Base-by-base conservation (phyloP, 2,797 vertebrate genomes). In the Ceryle rudis region DNA sequence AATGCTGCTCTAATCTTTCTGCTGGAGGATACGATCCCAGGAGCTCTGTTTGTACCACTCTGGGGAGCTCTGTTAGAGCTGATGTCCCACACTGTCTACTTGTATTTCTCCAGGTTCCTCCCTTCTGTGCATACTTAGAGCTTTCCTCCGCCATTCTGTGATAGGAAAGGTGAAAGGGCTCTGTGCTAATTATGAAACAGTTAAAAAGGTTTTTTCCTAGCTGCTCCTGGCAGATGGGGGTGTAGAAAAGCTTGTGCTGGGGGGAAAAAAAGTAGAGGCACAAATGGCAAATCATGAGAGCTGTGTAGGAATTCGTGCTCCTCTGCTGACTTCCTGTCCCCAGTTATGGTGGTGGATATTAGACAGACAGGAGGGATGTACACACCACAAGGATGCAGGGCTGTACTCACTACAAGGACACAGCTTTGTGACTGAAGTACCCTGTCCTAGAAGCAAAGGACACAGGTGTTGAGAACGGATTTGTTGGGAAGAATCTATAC, bases 191-290 rank as follows among this genome's bases (percentile, higher is more conserved):
- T 74, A 37, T 20, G 37, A n/a, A 78, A 41, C 12, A 74, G 14
- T 86, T 80, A 14, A 73, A 64, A 80, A 81, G 21, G 26, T 37
- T 54, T 89, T 54, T 86, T 31, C 49, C 54, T 42, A n/a, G 28
- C 44, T 72, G 31, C 20, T 74, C 6, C 28, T 35, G 23, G 51
- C 13, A 19, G 33, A 12, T 49, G 5, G 8, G 3, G 2, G 2
- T 64, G 22, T 54, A 73, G 57, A 58, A 87, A 74, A 1, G 0
- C 31, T 72, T 65, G 49, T 42, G 11, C 15, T 0, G 0, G 35
- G 14, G 8, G 5, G 2, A 12, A 42, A 81, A 65, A 31, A 5
- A 58, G 29, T 51, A 67, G 81, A 87, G 26, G 14, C 28, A 21
- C 11, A 81, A 85, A 39, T 42, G n/a, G 42, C 21, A 82, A 66